A percentile compares a stretch with the other conserved stretches of the same genome.
Evolutionary conservation across 2,888 invertebrate genomes (phyloP).

Genomic region (Drosophila mimetica): DNA sequence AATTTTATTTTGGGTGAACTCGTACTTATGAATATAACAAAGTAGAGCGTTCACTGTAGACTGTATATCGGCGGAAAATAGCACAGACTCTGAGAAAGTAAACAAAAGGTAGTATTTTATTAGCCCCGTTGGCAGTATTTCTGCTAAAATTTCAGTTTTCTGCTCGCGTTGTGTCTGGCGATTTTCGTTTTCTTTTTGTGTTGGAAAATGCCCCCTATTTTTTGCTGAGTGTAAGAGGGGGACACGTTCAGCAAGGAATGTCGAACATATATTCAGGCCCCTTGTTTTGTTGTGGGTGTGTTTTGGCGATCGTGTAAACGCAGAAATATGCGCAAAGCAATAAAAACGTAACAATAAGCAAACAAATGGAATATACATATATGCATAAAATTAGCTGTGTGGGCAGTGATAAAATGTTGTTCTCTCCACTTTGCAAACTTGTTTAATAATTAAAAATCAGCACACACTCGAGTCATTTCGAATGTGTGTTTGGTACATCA

Average conservation of each 20-base stretch:
- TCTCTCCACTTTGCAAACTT: constrained; percentile 65
- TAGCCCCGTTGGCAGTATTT: constrained; percentile 19
- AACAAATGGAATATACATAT: constrained; percentile 58
- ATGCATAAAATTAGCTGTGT: constrained; percentile 65
- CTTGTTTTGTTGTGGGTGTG: constrained; percentile 16
- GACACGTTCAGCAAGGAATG: constrained; percentile 18
- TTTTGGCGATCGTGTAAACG: constrained; percentile 67
- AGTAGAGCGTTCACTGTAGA: background rate
- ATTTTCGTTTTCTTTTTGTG: background rate
- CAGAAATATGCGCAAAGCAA: constrained; percentile 67
- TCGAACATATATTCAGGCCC: constrained; percentile 16
- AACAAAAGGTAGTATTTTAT: constrained; percentile 54
- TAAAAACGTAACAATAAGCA: constrained; percentile 69
- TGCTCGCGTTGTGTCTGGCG: background rate
- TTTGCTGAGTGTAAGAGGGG: background rate
- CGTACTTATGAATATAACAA: background rate
- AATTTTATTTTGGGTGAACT: too few species aligned
- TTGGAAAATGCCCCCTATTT: background rate
- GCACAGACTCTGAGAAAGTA: constrained; percentile 52
- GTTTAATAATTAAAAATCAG: constrained; percentile 74
- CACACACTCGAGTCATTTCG: constrained; percentile 15
- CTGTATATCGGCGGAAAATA: constrained; percentile 17
- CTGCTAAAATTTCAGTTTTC: constrained; percentile 14
- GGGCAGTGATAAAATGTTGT: constrained; percentile 68
- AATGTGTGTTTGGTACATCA: background rate